Evolutionary conservation across 2,797 vertebrate species (phyloP), one percentile per base, ranked within the genome.

Genomic region (Lacerta viridis): DNA sequence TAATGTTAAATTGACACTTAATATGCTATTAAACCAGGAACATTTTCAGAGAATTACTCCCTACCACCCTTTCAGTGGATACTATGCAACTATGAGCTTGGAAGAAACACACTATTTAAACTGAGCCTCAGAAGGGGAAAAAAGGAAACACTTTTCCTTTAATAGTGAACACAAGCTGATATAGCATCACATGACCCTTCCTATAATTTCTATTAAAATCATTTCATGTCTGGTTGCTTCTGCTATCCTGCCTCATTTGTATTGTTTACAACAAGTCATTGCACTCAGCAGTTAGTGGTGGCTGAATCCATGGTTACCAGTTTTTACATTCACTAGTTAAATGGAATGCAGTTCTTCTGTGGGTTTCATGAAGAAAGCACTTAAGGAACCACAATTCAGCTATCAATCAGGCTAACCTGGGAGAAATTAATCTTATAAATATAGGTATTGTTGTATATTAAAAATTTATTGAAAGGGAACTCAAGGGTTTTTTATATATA

Each of bases 201-300:
- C 96, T 94, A 89, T 97, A 97, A 97, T 97, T 97, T 97, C 96
- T 96, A 97, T 97, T 97, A 97, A 97, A 97, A 97, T 96, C 95
- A 96, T 97, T 97, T 97, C 97, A 97, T 97, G 97, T 97, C 95
- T 97, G 96, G 96, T 96, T 97, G 97, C 96, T 95, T 96, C 96
- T 97, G 95, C 95, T 96, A 96, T 93, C 95, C 94, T 90, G 93
- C 93, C 96, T 97, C 97, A 97, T 97, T 97, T 97, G 97, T 97
- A 97, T 97, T 97, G 97, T 97, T 97, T 97, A 97, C 97, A 97
- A 97, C 95, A 96, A 97, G 96, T 96, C 97, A 96, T 95, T 95
- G 96, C 96, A 96, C 95, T 96, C 94, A 95, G 96, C 95, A 96
- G 96, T 96, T 97, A 96, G 96, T 95, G 96, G 96, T 95, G 95